Conservation (phyloP, 92 coral and sea anemone genomes). For the Muricea muricata region DNA sequence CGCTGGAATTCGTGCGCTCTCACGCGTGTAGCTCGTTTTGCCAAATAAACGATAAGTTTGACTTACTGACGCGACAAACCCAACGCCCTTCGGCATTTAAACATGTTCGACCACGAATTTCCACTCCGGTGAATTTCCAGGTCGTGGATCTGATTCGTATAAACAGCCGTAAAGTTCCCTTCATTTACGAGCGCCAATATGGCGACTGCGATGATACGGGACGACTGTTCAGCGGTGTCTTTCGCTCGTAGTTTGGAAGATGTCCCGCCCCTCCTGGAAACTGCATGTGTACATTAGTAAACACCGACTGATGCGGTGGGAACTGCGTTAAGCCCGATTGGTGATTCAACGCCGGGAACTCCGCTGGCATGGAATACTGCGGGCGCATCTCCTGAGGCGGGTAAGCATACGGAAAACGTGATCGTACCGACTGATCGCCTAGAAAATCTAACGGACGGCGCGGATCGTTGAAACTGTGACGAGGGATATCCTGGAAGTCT, state of each 20-base stretch:
- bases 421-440: slow-evolving; percentile 12
- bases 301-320: not conserved
- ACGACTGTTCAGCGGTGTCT: slow-evolving; percentile 23
- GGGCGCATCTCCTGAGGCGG: slow-evolving; percentile 1
- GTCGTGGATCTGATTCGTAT: too few relatives aligned
- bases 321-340: slow-evolving; percentile 16
- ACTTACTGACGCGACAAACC: too few relatives aligned
- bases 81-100: too few relatives aligned
- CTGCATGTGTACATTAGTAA: not conserved
- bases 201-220: not conserved
- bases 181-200: not conserved
- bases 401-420: not conserved
- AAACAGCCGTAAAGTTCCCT: too few relatives aligned
- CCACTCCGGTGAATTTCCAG: too few relatives aligned
- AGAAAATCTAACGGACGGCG: not conserved
- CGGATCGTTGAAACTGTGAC: not conserved
- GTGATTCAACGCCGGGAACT: not conserved
- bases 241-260: not conserved
- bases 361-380: slow-evolving; percentile 17
- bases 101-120: too few relatives aligned
- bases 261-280: not conserved
- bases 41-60: too few relatives aligned
- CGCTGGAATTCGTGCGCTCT: too few relatives aligned
- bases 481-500: not conserved
- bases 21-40: too few relatives aligned